These are phyloP conservation scores for Cephalopterus ornatus DNA, from an alignment of 2,113 vertebrate genomes.

Conservation along the genomic window DNA sequence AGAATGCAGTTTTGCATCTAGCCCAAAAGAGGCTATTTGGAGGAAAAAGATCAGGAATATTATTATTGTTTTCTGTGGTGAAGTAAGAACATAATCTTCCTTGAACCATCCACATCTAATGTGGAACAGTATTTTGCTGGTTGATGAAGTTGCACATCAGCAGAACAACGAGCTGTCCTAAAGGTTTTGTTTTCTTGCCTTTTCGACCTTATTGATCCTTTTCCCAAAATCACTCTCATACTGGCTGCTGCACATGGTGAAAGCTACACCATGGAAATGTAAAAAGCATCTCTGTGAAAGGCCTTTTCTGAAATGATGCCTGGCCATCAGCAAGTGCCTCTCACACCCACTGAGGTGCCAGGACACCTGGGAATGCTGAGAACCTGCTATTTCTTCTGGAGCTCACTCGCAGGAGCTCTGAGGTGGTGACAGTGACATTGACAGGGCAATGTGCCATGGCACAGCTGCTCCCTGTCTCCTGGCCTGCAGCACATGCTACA, in stretches of 20 bases:
- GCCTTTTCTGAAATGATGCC: not conserved
- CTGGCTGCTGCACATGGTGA: not conserved
- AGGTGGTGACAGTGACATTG: not conserved
- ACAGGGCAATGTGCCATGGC: rapidly evolving
- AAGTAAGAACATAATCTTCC: not conserved
- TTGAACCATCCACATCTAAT: not conserved
- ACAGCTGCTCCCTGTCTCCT: not conserved
- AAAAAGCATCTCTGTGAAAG: not conserved
- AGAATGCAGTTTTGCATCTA: not conserved
- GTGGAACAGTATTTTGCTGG: not conserved
- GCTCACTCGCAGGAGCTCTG: not conserved
- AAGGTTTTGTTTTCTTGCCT: not conserved
- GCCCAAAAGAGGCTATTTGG: not conserved
- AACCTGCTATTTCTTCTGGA: not conserved
- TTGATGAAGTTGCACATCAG: not conserved
- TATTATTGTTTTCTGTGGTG: not conserved
- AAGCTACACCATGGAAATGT: not conserved
- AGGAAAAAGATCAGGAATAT: not conserved
- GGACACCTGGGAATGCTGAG: not conserved
- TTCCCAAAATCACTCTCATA: not conserved
- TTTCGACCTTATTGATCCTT: not conserved
- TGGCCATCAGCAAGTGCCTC: rapidly evolving
- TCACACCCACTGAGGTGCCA: rapidly evolving
- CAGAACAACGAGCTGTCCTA: not conserved
- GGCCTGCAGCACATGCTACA: not conserved